Conservation (phyloP, 2,888 invertebrate species). For the Trichopoda pennipes region DNA sequence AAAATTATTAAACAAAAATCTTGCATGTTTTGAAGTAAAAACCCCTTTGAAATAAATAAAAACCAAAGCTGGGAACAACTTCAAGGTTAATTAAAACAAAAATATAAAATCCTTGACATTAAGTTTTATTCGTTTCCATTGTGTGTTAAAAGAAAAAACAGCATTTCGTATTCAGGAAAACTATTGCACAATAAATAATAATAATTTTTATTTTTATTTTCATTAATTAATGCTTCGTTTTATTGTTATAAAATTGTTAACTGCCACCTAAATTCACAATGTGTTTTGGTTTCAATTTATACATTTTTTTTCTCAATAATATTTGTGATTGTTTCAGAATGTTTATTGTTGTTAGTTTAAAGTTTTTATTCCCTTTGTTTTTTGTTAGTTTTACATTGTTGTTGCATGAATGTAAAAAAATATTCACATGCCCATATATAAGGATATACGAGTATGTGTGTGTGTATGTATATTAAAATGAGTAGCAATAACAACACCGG, state of each 20-base stretch:
- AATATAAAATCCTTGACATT: conserved; percentile 52
- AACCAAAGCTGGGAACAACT: conserved; percentile 17
- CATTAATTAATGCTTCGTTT: conserved; percentile 22
- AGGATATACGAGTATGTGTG: not conserved
- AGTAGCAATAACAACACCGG: conserved; percentile 26
- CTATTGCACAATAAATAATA: conserved; percentile 20
- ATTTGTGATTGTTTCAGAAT: conserved; percentile 40
- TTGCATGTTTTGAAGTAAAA: conserved; percentile 24
- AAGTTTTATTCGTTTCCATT: conserved; percentile 14
- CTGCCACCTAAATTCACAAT: conserved; percentile 41
- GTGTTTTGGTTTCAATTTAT: conserved; percentile 47
- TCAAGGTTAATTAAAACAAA: conserved; percentile 61
- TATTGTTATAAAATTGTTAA: conserved; percentile 23
- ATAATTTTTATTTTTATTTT: not conserved
- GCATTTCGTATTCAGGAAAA: conserved; percentile 14
- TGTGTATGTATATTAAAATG: not conserved
- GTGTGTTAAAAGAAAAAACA: not conserved
- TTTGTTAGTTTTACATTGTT: conserved; percentile 54
- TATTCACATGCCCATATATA: not conserved
- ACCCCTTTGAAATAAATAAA: not conserved
- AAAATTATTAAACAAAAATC: not conserved
- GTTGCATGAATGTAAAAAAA: conserved; percentile 40
- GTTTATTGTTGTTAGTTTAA: conserved; percentile 29
- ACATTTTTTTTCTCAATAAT: conserved; percentile 13
- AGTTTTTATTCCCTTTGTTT: conserved; percentile 9